Evolutionary conservation across 2,113 vertebrate species (phyloP), one percentile per base, ranked within the genome.

Genomic region (Peromyscus californicus): DNA sequence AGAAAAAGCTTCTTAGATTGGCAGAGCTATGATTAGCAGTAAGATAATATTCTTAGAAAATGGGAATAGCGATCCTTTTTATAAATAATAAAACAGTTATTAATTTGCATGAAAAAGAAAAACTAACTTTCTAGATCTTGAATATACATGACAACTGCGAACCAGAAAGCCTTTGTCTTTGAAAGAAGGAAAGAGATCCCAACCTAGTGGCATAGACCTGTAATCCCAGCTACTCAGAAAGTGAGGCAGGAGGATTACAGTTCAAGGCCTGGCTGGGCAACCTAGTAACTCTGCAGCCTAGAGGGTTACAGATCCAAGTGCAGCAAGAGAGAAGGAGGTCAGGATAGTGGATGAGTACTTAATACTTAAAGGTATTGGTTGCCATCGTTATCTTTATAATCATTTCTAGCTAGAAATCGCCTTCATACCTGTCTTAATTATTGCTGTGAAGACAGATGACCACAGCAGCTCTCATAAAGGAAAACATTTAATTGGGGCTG

Each of bases 61-160:
- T 92, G 39, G 67, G 61, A 89, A 65, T 61, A 89, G 19, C 69
- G 36, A 59, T 91, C 33, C 10, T 95, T 96, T 80, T 94, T 92
- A 87, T 90, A 83, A 91, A 93, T 22, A 88, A 48, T 74, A 90
- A 83, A 92, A 17, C 26, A 93, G 57, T 83, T 91, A 45, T 24
- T 85, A 57, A 79, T 94, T 80, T 93, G 29, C 57, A 78, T 36
- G 24, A 79, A 24, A 95, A 95, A 95, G 76, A 48, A 93, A 67
- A 93, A 67, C 94, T 39, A 91, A 93, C 31, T 84, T 82, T 83
- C 48, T 93, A 79, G 21, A 80, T 92, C 57, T 91, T 54, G 83
- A 96, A 75, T 42, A 79, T 90, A 39, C 16, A 17, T 92, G 39
- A 93, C 72, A 78, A 42, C 82, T 87, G 0, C 65, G 75, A 74